Percentiles rank a stretch among this genome's conserved stretches.
Evolutionary conservation across 2,888 invertebrate species (phyloP).

Genomic region (Epirrhoe tristata): DNA sequence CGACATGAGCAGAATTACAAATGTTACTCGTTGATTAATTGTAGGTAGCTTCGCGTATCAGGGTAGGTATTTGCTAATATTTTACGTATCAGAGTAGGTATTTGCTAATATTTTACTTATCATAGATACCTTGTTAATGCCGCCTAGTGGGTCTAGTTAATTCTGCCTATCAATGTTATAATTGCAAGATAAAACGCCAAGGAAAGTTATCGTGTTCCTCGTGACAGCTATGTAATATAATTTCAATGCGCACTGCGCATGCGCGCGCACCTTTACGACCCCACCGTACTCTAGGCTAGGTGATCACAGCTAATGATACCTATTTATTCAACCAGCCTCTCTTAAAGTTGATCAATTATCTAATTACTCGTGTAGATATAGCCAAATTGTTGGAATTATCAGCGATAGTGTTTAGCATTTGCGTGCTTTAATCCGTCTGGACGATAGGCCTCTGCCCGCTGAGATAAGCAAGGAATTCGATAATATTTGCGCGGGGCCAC

Average conservation of each 20-base stretch:
- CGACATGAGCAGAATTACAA: constrained; percentile 8
- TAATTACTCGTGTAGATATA: not conserved
- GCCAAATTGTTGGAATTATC: not conserved
- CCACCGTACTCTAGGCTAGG: not conserved
- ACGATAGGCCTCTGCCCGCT: not conserved
- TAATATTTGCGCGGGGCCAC: not conserved
- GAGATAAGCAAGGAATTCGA: not conserved
- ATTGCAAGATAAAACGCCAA: not conserved
- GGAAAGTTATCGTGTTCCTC: not conserved
- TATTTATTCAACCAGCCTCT: too few relatives aligned
- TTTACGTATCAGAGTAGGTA: not conserved
- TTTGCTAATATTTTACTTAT: constrained; percentile 6
- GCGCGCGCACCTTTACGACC: not conserved
- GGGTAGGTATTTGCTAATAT: constrained; percentile 8
- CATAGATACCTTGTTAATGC: constrained; percentile 2
- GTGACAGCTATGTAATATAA: not conserved
- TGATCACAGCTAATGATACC: too few relatives aligned
- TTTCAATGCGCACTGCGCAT: not conserved
- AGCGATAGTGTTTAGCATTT: constrained; percentile 2
- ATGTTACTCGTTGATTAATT: not conserved
- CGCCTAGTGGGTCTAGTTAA: constrained; percentile 1
- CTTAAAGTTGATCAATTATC: too few relatives aligned
- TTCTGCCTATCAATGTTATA: not conserved
- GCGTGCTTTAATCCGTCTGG: constrained; percentile 12
- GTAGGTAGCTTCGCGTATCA: not conserved